Evolutionary conservation across 2,888 invertebrate species (phyloP), one percentile per base, ranked within the genome.

Genomic region (Pemphredon lugubris): DNA sequence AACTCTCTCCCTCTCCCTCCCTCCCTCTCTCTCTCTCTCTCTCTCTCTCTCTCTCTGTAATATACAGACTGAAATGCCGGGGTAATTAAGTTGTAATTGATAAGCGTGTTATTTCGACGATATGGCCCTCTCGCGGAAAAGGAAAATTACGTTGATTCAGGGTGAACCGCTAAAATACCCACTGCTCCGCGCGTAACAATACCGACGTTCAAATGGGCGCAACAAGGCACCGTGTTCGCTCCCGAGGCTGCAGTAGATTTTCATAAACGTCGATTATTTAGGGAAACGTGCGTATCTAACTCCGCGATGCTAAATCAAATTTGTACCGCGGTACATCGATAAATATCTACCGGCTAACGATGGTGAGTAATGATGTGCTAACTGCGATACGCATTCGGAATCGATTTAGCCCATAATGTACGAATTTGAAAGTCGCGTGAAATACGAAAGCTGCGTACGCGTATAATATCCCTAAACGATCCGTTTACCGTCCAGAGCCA

Each of bases 21-120:
- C 26, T 32, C 48, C 53, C 44, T 18, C 40, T 37, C 34, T 34
- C 11, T 34, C 34, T 11, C 34, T 34, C 34, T 34, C 34, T 34
- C 11, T 34, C 34, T 34, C 34, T 34, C 16, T n/a, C 50, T 11
- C 42, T 21, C 50, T 47, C 42, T 44, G 67, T 69, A 78, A 77
- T 67, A 61, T 61, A 61, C 67, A 34, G 61, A 54, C 66, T 44
- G 51, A 59, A 44, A 60, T 39, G 39, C 53, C 48, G 26, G 55
- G 55, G 66, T 79, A 79, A 79, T 79, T 74, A 78, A 78, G 76
- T 76, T 76, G 79, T 74, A 78, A 79, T 79, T 79, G 79, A 79
- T 79, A 79, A 79, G 75, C 73, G 65, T 67, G 75, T 75, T 78
- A 78, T 78, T 77, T 48, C 77, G 45, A 69, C 65, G 61, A 75